A percentile compares a stretch with the other conserved stretches of the same genome.
Conservation (phyloP, 2,113 vertebrate genomes). For the Myocastor coypus region DNA sequence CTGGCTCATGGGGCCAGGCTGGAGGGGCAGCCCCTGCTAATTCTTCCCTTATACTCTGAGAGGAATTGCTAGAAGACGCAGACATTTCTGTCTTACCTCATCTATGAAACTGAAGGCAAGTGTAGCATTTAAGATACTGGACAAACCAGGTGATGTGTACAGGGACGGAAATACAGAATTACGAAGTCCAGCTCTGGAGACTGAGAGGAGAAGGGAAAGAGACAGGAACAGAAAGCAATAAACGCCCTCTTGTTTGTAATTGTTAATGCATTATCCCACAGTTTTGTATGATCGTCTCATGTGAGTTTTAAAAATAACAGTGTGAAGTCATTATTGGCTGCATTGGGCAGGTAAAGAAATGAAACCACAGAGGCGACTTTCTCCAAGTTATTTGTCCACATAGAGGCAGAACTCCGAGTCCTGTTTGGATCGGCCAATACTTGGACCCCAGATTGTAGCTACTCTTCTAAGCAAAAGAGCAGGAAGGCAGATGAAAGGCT, state of each 20-base stretch:
- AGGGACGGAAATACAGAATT: background rate
- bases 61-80: background rate
- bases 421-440: background rate
- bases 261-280: background rate
- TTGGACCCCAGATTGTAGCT: background rate
- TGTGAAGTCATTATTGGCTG: background rate
- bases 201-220: background rate
- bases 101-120: background rate
- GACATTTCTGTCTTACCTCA: background rate
- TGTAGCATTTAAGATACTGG: background rate
- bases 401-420: background rate
- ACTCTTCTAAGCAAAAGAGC: background rate
- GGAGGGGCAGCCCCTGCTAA: background rate
- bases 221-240: background rate
- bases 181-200: background rate
- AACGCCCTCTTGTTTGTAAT: background rate
- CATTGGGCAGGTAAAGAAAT: background rate
- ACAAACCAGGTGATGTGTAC: background rate
- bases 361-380: background rate
- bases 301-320: constrained; percentile 14
- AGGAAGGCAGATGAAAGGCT: background rate
- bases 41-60: background rate
- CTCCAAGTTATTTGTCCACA: background rate
- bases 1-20: accelerated
- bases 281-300: background rate